Base-by-base conservation (phyloP, 2,888 invertebrate species). In the Lycaena phlaeas region DNA sequence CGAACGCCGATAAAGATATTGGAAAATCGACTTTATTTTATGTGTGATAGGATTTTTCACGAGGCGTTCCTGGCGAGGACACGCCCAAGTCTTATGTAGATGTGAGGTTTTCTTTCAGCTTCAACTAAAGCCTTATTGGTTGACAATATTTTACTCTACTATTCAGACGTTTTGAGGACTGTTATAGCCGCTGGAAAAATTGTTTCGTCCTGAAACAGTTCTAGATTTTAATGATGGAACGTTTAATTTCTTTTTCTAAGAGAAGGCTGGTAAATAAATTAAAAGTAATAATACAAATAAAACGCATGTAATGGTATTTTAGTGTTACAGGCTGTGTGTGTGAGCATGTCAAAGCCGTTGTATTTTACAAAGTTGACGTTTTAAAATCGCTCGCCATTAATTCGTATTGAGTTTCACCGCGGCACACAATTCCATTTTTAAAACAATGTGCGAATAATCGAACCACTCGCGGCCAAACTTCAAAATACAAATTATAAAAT, bases 341-440 rank as follows among this genome's bases (percentile, higher is more conserved):
- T 26, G 17, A 30, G 12, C n/a, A 26, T 15, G 30, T 31, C 40
- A 40, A 26, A 25, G 40, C 31, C 31, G 40, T 14, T 22, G 14
- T 22, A 25, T 30, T 17, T 18, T 14, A 46, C 45, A 46, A 44
- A 46, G 48, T 44, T 53, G 56, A 55, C 56, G 50, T 57, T 53
- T 63, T 76, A 68, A 70, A 64, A 61, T 51, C 51, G 57, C 54
- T 62, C 47, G 62, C 73, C 73, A 72, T 76, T 82, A 82, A 84
- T 82, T 77, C 79, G 64, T 82, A 84, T 84, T 78, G 79, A 78
- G 69, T 84, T 82, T 73, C 84, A 61, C 59, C 56, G 57, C 61
- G 61, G 59, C 57, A 68, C 66, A 76, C 53, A 54, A 56, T 51
- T 47, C 49, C 42, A 29, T 37, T 36, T 34, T 45, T 46, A 54